Evolutionary conservation across 2,113 vertebrate species (phyloP).

Genomic region (Halichoeres trimaculatus): DNA sequence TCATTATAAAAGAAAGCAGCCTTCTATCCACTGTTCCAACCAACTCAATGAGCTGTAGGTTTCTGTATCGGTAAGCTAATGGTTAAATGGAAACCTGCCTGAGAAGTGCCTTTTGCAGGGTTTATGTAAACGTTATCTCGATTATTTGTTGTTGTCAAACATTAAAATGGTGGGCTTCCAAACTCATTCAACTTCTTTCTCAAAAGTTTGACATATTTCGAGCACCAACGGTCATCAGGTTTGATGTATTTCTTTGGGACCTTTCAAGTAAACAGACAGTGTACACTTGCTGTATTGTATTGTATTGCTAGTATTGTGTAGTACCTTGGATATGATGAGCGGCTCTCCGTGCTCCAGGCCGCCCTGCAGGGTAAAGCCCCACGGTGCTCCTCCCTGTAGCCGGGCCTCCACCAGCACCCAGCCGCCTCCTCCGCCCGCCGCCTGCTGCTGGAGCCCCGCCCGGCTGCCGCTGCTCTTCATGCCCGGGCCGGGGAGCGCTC

Average conservation of each 20-base stretch:
- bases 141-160: too few species aligned
- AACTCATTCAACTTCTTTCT: too few species aligned
- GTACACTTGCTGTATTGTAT: not conserved
- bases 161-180: too few species aligned
- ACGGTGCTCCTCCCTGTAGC: slow-evolving; percentile 93
- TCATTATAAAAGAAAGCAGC: too few species aligned
- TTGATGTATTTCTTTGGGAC: not conserved
- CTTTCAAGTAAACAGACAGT: not conserved
- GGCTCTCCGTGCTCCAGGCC: slow-evolving; percentile 91
- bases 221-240: not conserved
- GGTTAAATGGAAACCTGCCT: too few species aligned
- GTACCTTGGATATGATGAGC: slow-evolving; percentile 97
- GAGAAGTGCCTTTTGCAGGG: too few species aligned
- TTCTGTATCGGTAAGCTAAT: too few species aligned
- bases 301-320: too few species aligned
- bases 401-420: slow-evolving; percentile 87
- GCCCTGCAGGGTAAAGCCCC: slow-evolving; percentile 96
- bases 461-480: slow-evolving; percentile 63
- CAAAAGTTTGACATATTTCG: too few species aligned
- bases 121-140: too few species aligned
- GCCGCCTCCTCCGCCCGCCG: slow-evolving; percentile 69
- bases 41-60: too few species aligned
- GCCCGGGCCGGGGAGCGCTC: slow-evolving; percentile 39
- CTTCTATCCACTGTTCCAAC: too few species aligned
- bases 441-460: slow-evolving; percentile 53